Base-by-base conservation (phyloP, 2,797 vertebrate species). In the Danionella dracula region DNA sequence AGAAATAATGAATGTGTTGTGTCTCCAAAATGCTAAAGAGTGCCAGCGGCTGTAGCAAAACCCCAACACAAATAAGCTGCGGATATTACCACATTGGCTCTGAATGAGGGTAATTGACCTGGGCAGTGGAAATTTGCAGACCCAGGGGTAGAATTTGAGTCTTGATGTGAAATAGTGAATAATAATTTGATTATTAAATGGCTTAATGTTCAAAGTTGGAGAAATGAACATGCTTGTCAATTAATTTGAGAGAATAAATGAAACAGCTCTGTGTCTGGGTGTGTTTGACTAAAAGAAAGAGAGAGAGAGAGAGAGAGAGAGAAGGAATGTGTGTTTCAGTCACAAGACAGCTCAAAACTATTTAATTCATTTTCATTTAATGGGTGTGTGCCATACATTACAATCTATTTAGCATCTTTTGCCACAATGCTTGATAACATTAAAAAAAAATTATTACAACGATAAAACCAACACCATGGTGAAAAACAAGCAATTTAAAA, bases 11-110 rank as follows among this genome's bases (percentile, higher is more conserved):
- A 27, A 27, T 27, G 23, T 27, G 3, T 27, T 27, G 78, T 85
- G 82, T 61, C 75, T 84, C 77, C 72, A 74, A 81, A 81, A 84
- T 78, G 78, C 76, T 79, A 80, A 61, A 67, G 65, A 72, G 63
- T 69, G 75, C 77, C 80, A 70, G 35, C 44, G 68, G 73, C 79
- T 76, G 80, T 73, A 79, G 56, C 72, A 76, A 80, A 84, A 85
- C 74, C 50, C 76, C 77, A 73, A 57, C 71, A 74, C 81, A 83
- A 85, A 85, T 83, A 83, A 86, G 85, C 74, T 79, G 54, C 79
- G 81, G 78, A 83, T 84, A 82, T 86, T 83, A 78, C 81, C 82
- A 79, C 82, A 80, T 85, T 84, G 75, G 69, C 84, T 80, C 73
- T 67, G 71, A 80, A 75, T 57, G 76, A 72, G 76, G 74, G 80